Evolutionary conservation across 2,113 vertebrate genomes (phyloP).

Genomic region (Micronisus gabar): DNA sequence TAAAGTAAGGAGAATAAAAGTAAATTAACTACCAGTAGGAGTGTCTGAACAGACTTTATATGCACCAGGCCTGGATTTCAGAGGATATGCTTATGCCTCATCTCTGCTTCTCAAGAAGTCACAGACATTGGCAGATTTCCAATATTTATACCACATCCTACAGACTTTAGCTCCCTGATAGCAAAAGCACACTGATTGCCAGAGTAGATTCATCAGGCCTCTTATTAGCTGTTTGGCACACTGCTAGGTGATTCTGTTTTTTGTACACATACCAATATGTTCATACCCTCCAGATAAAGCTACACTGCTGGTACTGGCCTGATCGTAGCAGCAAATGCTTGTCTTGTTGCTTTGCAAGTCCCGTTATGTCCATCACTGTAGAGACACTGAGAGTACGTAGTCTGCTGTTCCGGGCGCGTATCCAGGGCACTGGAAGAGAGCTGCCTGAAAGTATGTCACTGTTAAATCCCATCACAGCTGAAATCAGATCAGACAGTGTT

Average conservation of each 20-base stretch:
- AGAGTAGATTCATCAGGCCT: not conserved
- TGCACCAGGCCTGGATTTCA: not conserved
- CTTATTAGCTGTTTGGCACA: not conserved
- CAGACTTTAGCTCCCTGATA: not conserved
- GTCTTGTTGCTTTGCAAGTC: not conserved
- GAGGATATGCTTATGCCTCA: not conserved
- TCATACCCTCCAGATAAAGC: not conserved
- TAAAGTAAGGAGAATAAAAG: not conserved
- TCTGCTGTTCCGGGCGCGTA: not conserved
- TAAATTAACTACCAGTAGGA: not conserved
- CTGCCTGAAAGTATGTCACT: not conserved
- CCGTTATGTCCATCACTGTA: accelerated
- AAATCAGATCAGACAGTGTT: not conserved
- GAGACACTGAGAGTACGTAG: accelerated
- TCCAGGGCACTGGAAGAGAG: not conserved
- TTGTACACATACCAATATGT: not conserved
- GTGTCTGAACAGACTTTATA: not conserved
- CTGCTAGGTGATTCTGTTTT: not conserved
- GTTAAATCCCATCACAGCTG: not conserved
- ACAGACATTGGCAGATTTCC: not conserved
- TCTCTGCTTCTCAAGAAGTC: not conserved
- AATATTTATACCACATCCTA: not conserved
- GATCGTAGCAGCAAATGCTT: not conserved
- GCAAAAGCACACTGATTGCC: not conserved
- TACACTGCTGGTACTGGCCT: not conserved